Evolutionary conservation across 1,140 invertebrate genomes (phyloP).

Genomic region (Mizuhopecten yessoensis): DNA sequence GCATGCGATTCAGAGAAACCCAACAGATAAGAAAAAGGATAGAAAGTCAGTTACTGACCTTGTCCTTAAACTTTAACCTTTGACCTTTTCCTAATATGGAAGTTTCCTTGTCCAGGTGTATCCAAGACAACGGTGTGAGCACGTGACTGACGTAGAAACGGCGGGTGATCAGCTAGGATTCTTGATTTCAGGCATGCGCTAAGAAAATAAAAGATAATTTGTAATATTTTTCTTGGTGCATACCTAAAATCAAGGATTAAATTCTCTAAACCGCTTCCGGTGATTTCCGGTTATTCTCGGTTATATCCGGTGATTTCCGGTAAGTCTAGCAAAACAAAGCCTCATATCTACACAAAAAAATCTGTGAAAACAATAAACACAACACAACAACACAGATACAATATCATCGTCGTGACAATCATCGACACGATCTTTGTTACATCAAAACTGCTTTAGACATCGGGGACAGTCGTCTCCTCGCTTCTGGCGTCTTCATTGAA

Average conservation of each 20-base stretch:
- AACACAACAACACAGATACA: constrained; percentile 21
- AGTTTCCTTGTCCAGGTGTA: constrained; percentile 1
- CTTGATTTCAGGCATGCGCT: constrained; percentile 37
- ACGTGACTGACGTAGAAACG: constrained; percentile 1
- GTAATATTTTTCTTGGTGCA: constrained; percentile 39
- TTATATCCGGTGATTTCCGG: constrained; percentile 25
- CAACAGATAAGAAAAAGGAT: constrained; percentile 33
- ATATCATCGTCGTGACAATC: constrained; percentile 20
- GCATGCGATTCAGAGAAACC: not conserved
- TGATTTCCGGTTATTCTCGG: constrained; percentile 16
- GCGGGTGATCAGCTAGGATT: constrained; percentile 24
- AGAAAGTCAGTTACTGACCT: constrained; percentile 38
- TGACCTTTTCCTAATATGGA: constrained; percentile 5
- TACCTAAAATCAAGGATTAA: constrained; percentile 39
- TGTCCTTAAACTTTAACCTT: constrained; percentile 39
- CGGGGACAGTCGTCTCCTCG: not conserved
- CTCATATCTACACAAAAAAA: not conserved
- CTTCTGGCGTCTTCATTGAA: not conserved
- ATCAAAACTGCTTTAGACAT: not conserved
- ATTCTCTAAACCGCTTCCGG: constrained; percentile 30
- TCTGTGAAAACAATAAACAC: not conserved
- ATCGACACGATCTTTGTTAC: not conserved
- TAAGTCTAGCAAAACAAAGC: not conserved
- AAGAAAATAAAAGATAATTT: constrained; percentile 40
- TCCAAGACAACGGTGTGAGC: not conserved